phyloP scores from a whole-genome alignment of 2,888 invertebrate genomes.

The Ommatoiulus sabulosus region DNA sequence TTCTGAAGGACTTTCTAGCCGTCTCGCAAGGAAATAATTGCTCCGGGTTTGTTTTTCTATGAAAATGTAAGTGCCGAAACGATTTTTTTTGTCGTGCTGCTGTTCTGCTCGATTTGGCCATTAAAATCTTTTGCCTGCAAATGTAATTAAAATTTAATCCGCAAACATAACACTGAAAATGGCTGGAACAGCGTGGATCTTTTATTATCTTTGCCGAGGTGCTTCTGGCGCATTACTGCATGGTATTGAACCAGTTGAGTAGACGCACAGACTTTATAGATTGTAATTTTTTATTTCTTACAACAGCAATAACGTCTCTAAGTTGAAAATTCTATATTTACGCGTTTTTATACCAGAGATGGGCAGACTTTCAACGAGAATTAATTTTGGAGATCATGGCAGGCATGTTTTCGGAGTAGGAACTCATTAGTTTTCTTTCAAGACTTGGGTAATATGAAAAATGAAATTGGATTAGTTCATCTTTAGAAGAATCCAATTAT shows the following conservation, averaged over 20 bases:
- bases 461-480: no score
- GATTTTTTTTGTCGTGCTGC: background rate
- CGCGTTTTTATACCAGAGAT: background rate
- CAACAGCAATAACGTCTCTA: background rate
- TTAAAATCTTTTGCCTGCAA: background rate
- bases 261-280: background rate
- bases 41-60: constrained; percentile 39
- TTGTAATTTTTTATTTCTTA: background rate
- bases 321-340: background rate
- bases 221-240: constrained; percentile 25
- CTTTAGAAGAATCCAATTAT: no score
- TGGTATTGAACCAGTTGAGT: background rate
- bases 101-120: constrained; percentile 42
- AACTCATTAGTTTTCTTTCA: no score
- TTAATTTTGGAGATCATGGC: background rate
- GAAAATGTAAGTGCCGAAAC: constrained; percentile 10
- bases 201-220: constrained; percentile 24
- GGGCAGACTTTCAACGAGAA: background rate
- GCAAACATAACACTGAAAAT: constrained; percentile 30
- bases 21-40: constrained; percentile 31
- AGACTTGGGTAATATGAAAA: no score
- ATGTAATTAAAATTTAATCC: constrained; percentile 36
- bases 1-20: constrained; percentile 24
- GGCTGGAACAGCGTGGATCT: background rate
- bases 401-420: no score